Base-by-base conservation (phyloP, 2,113 vertebrate species). In the Panthera tigris region DNA sequence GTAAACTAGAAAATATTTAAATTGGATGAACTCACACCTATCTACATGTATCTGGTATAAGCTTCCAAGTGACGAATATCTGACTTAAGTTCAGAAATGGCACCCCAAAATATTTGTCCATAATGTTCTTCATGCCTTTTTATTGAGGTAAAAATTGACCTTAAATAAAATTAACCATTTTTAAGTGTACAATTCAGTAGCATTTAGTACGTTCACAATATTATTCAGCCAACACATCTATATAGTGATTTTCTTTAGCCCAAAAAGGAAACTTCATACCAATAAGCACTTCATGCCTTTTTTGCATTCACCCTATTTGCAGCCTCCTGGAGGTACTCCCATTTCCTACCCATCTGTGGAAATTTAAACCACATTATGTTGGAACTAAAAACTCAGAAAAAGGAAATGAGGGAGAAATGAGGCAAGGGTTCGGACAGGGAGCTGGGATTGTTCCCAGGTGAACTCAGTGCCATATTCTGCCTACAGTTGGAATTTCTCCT, bases 371-470 rank as follows among this genome's bases (percentile, higher is more conserved):
- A 63, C 31, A 16, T 69, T 86, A 86, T 29, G 8, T n/a, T 87
- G 29, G 61, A 89, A 78, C 45, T 63, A 39, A 89, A 89, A 96
- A 86, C 33, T 65, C 25, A 71, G 48, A 78, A 81, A 66, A 96
- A 39, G 1, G 1, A 84, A 89, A 94, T 41, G 33, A 82, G 57
- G 4, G 12, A 82, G 27, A 25, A 74, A 39, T 21, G 27, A 87
- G 68, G 4, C 39, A 66, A 57, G 15, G 3, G 4, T 14, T 94
- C 16, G 27, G 71, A n/a, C 45, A n/a, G 52, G 55, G 4, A 69
- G 3, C 14, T 80, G 14, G 14, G 31, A 39, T 39, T 18, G 21
- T 61, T 68, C 25, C 39, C 12, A 86, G 69, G 31, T 41, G 66
- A 21, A 81, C 27, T 8, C 55, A 15, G 23, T 27, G 18, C 52